Evolutionary conservation across 1,140 invertebrate genomes (phyloP).

Genomic region (Chionoecetes opilio): DNA sequence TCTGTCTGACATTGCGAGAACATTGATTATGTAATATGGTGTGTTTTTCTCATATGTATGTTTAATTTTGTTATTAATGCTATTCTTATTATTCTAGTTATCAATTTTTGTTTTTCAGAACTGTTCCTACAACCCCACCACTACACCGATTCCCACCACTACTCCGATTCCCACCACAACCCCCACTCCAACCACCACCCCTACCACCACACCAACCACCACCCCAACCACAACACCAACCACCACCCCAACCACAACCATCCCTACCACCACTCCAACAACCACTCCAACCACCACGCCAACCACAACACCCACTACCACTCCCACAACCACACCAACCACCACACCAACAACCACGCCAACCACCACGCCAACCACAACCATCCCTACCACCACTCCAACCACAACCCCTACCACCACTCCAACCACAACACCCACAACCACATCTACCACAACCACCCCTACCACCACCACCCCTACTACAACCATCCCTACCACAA

Average conservation of each 20-base stretch:
- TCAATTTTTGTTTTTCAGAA: too few species aligned
- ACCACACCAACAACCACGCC: constrained; percentile 43
- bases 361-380: constrained; percentile 34
- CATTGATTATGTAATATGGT: too few species aligned
- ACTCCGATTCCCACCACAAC: constrained; percentile 5
- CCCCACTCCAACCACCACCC: constrained; percentile 24
- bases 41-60: too few species aligned
- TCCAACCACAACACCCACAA: constrained; percentile 21
- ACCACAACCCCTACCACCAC: not conserved
- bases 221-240: not conserved
- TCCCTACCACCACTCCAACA: constrained; percentile 18
- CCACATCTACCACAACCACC: constrained; percentile 54
- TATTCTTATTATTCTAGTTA: too few species aligned
- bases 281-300: constrained; percentile 1
- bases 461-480: constrained; percentile 49
- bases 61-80: too few species aligned
- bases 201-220: constrained; percentile 6
- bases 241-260: constrained; percentile 32
- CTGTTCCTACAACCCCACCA: too few species aligned
- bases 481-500: not conserved
- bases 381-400: constrained; percentile 31
- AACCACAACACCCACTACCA: constrained; percentile 32
- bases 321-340: constrained; percentile 57
- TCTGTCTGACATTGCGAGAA: too few species aligned
- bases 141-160: not conserved